A percentile compares a stretch with the other conserved stretches of the same genome.
These are phyloP conservation scores for Thomomys bottae DNA, from an alignment of 2,113 vertebrate species.

Conservation along the genomic window DNA sequence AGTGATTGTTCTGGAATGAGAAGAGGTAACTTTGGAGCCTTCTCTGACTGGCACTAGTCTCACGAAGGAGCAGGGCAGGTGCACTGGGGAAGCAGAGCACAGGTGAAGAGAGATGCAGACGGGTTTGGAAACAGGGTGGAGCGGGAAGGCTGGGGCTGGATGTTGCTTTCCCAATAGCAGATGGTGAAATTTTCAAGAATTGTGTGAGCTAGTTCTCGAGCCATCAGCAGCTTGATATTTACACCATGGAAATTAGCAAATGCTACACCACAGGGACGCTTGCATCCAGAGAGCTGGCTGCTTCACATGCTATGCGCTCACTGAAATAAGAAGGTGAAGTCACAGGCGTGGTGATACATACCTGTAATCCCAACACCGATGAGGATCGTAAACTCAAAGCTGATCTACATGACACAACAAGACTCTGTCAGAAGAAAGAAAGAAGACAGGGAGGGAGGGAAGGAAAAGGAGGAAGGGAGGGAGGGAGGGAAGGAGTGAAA, in stretches of 20 bases:
- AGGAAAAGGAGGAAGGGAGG: no score
- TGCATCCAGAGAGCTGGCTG: neutral
- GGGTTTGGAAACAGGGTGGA: neutral
- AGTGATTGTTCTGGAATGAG: neutral
- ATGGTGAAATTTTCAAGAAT: neutral
- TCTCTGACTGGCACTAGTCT: neutral
- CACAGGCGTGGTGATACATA: no score
- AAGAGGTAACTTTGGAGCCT: neutral
- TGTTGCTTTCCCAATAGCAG: neutral
- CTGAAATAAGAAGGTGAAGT: neutral
- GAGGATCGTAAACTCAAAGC: no score
- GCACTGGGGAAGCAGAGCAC: no score
- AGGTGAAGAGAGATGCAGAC: neutral
- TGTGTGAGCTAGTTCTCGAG: neutral
- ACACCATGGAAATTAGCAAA: neutral
- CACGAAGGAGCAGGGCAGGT: fast-evolving
- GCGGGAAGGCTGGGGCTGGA: neutral
- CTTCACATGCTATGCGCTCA: neutral
- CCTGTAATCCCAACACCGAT: no score
- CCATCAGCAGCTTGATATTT: neutral
- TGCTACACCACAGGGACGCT: neutral
- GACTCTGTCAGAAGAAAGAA: no score
- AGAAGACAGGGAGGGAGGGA: no score
- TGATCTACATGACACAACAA: no score
- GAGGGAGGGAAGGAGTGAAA: no score